phyloP scores from a whole-genome alignment of 2,888 invertebrate genomes.

The Drosophila paranaensis region DNA sequence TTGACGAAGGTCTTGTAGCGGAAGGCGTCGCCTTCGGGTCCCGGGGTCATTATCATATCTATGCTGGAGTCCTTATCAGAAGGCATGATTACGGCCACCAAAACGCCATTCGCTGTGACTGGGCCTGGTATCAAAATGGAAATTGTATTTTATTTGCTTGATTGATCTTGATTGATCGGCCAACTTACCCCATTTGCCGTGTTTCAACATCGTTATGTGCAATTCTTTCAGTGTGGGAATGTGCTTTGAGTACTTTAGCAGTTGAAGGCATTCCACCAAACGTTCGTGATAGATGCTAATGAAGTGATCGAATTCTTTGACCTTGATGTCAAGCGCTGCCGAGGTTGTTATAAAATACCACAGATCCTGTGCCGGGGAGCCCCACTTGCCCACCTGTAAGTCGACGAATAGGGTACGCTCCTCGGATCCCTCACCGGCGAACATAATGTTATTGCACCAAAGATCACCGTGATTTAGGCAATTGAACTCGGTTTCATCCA shows the following conservation, averaged over 20 bases:
- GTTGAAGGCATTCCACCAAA: constrained; percentile 69
- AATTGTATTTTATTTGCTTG: background rate
- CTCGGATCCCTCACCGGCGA: constrained; percentile 57
- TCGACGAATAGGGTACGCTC: constrained; percentile 75
- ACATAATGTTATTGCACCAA: constrained; percentile 83
- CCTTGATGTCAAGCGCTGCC: constrained; percentile 65
- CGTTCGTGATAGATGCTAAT: constrained; percentile 77
- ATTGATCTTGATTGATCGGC: background rate
- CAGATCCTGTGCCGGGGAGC: constrained; percentile 78
- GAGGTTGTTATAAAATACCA: constrained; percentile 79
- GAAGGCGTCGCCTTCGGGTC: constrained; percentile 64
- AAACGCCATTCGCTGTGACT: constrained; percentile 54
- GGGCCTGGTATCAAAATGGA: constrained; percentile 52
- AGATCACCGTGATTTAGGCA: constrained; percentile 81
- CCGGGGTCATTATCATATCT: constrained; percentile 60
- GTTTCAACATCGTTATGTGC: constrained; percentile 71
- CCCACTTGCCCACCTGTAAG: constrained; percentile 78
- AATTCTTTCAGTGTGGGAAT: constrained; percentile 76
- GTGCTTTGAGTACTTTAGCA: constrained; percentile 71
- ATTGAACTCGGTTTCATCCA: constrained; percentile 71
- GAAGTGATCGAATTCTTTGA: constrained; percentile 79
- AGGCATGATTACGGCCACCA: constrained; percentile 66
- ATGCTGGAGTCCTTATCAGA: constrained; percentile 74
- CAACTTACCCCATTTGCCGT: constrained; percentile 75
- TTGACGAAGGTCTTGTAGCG: constrained; percentile 60